phyloP scores from a whole-genome alignment of 2,888 invertebrate genomes.

The Lathronympha strigana region DNA sequence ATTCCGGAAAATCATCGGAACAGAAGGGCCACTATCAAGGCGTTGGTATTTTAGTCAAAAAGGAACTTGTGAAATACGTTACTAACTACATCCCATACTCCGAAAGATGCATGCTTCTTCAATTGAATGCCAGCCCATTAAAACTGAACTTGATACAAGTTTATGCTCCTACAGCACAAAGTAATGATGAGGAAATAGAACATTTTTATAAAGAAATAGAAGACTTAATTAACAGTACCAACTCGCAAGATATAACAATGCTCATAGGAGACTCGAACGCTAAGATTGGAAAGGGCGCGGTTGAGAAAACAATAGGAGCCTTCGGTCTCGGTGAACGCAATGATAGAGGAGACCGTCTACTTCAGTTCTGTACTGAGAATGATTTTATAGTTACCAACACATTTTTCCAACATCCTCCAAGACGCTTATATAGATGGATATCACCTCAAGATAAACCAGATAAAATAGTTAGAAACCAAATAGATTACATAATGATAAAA shows the following conservation, averaged over 20 bases:
- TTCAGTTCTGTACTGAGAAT: not conserved
- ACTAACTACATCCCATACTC: not conserved
- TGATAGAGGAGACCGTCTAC: not conserved
- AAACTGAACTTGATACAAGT: not conserved
- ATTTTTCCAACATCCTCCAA: conserved; percentile 1
- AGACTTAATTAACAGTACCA: not conserved
- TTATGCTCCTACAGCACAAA: not conserved
- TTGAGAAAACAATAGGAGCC: not conserved
- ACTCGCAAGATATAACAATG: not conserved
- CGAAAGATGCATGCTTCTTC: not conserved
- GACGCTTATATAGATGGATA: not conserved
- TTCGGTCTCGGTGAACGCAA: not conserved
- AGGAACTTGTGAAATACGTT: not conserved
- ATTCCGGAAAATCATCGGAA: not conserved
- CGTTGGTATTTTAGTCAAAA: not conserved
- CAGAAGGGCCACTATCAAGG: not conserved
- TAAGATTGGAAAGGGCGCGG: not conserved
- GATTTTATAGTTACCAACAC: not conserved
- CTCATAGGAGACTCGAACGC: not conserved
- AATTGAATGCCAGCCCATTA: not conserved
- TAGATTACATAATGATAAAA: conserved; percentile 5
- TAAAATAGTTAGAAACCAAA: not conserved
- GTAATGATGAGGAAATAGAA: not conserved
- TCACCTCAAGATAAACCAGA: not conserved
- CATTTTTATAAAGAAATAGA: not conserved